These are phyloP conservation scores for Stenopsyche tienmushanensis DNA, from an alignment of 1,140 invertebrate genomes.

Conservation along the genomic window DNA sequence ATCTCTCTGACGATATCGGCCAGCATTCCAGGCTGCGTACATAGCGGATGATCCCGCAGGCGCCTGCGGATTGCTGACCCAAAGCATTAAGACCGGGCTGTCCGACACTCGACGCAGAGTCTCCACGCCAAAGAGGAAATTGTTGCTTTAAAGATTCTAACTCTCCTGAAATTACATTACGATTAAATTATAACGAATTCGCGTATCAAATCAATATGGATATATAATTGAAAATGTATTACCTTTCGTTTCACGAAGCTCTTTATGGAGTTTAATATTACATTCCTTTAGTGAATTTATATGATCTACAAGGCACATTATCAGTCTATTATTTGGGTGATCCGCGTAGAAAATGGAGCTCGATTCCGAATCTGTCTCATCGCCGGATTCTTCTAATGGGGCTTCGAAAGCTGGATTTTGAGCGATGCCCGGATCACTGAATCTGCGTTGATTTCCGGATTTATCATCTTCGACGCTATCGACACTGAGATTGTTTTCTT, in stretches of 20 bases:
- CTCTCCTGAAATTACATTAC: constrained; percentile 44
- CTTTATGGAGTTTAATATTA: constrained; percentile 54
- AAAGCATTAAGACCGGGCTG: constrained; percentile 10
- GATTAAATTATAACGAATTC: constrained; percentile 8
- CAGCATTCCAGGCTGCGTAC: constrained; percentile 74
- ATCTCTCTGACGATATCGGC: constrained; percentile 73
- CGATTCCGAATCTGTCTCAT: constrained; percentile 48
- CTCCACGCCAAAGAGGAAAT: constrained; percentile 30
- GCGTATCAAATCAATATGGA: constrained; percentile 6
- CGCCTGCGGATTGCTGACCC: background rate
- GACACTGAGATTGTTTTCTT: constrained; percentile 1
- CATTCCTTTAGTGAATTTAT: constrained; percentile 51
- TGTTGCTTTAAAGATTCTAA: constrained; percentile 40
- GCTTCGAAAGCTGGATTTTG: constrained; percentile 49
- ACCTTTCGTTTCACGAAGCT: constrained; percentile 53
- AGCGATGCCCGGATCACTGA: constrained; percentile 53
- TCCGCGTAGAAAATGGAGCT: constrained; percentile 49
- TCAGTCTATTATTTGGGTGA: constrained; percentile 50
- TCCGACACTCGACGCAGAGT: constrained; percentile 16
- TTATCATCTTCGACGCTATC: constrained; percentile 18
- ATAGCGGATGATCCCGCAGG: constrained; percentile 45
- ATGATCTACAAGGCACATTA: constrained; percentile 53
- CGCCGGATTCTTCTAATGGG: constrained; percentile 42
- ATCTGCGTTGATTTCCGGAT: constrained; percentile 45
- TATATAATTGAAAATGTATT: constrained; percentile 24